phyloP scores from a whole-genome alignment of 2,888 invertebrate genomes.

The Pollenia labialis region DNA sequence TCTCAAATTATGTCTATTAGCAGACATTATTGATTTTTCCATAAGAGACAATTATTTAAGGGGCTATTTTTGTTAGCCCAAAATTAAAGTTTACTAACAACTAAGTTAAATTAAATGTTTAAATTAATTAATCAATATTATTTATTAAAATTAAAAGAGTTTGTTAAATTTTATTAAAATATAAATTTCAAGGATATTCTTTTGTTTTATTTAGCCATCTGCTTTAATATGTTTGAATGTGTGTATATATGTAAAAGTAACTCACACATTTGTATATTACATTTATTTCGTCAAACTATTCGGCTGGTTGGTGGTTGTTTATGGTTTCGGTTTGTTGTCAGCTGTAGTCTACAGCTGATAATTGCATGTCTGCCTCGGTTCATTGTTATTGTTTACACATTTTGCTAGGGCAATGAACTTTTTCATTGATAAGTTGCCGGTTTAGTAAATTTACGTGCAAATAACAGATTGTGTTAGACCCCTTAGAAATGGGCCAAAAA shows the following conservation, averaged over 20 bases:
- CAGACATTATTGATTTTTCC: conserved; percentile 67
- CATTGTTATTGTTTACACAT: conserved; percentile 34
- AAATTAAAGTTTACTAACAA: too few relatives aligned
- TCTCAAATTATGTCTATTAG: conserved; percentile 45
- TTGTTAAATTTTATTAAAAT: too few relatives aligned
- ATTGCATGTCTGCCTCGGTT: conserved; percentile 52
- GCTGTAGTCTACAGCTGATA: conserved; percentile 59
- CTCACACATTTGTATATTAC: background rate
- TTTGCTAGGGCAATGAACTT: conserved; percentile 56
- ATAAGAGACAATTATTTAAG: background rate
- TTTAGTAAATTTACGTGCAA: conserved; percentile 23
- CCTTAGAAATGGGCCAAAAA: conserved; percentile 33
- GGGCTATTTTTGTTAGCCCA: background rate
- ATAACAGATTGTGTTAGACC: conserved; percentile 4
- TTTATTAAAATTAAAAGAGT: too few relatives aligned
- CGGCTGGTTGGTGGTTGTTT: conserved; percentile 34
- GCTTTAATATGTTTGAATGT: too few relatives aligned
- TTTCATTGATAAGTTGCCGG: conserved; percentile 49
- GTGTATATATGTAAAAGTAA: background rate
- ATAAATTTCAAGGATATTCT: too few relatives aligned
- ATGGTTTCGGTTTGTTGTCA: conserved; percentile 34
- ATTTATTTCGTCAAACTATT: conserved; percentile 18
- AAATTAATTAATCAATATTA: too few relatives aligned
- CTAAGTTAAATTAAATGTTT: too few relatives aligned
- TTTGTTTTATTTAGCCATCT: too few relatives aligned